Percentiles rank a stretch among this genome's conserved stretches.
Conservation (phyloP, 2,113 vertebrate species). For the Spea bombifrons region DNA sequence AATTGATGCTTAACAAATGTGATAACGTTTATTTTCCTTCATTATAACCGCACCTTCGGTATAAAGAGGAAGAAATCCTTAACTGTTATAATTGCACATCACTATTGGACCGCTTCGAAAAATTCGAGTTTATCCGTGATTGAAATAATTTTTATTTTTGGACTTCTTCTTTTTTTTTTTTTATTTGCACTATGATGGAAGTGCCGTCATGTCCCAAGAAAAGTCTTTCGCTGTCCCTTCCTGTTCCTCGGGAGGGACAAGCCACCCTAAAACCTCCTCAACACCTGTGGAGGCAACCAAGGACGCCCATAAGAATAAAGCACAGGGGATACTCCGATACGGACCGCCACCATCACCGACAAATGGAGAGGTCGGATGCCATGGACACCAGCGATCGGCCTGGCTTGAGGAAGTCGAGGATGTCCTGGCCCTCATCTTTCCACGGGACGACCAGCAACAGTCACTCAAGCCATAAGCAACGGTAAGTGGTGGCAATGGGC, state of each 20-base stretch:
- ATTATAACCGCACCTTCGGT: background rate
- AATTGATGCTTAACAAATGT: background rate
- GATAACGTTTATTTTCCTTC: background rate
- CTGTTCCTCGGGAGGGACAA: conserved; percentile 84
- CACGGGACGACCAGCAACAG: conserved; percentile 80
- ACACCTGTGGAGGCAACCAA: conserved; percentile 87
- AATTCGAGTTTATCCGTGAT: background rate
- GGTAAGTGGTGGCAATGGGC: conserved; percentile 4
- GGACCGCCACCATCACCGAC: conserved; percentile 76
- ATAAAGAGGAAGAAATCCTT: conserved; percentile 1
- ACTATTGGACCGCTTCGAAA: background rate
- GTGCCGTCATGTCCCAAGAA: conserved; percentile 79
- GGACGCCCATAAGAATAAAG: conserved; percentile 81
- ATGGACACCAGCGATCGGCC: conserved; percentile 89
- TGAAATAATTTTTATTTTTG: conserved; percentile 5
- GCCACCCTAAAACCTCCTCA: conserved; percentile 85
- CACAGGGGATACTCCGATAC: conserved; percentile 80
- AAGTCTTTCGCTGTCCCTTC: conserved; percentile 85
- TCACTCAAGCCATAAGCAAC: conserved; percentile 66
- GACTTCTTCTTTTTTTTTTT: conserved; percentile 2
- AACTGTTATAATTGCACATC: background rate
- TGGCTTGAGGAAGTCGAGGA: conserved; percentile 84
- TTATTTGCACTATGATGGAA: conserved; percentile 75
- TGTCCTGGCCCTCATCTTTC: conserved; percentile 96
- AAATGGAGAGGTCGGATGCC: conserved; percentile 90